Evolutionary conservation across 2,888 invertebrate species (phyloP).

Genomic region (Peribatodes rhomboidaria): DNA sequence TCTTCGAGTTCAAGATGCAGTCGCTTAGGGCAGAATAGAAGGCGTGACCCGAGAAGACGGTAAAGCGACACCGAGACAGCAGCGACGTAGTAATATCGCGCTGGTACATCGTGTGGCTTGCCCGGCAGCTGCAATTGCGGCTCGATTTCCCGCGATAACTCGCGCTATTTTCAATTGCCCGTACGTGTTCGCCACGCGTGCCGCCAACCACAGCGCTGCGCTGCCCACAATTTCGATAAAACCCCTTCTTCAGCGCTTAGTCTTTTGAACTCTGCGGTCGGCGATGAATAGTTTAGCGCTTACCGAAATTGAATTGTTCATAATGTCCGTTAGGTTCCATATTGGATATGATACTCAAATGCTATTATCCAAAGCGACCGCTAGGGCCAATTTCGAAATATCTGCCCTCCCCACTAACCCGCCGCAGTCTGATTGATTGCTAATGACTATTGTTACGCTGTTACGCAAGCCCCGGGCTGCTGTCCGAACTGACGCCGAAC

Average conservation of each 20-base stretch:
- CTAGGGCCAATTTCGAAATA: constrained; percentile 70
- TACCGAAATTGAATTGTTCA: constrained; percentile 61
- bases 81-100: constrained; percentile 60
- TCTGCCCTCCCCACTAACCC: constrained; percentile 66
- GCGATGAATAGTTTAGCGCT: constrained; percentile 54
- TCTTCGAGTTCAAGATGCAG: constrained; percentile 29
- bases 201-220: constrained; percentile 70
- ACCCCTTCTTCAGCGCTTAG: constrained; percentile 68
- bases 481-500: constrained; percentile 66
- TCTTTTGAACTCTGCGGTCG: constrained; percentile 56
- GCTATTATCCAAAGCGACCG: constrained; percentile 58
- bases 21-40: constrained; percentile 52
- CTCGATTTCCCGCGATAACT: constrained; percentile 78
- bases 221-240: constrained; percentile 74
- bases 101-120: constrained; percentile 68
- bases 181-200: constrained; percentile 78
- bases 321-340: constrained; percentile 26
- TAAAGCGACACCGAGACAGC: constrained; percentile 55
- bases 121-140: constrained; percentile 77
- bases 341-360: constrained; percentile 17
- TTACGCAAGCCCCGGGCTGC: constrained; percentile 70
- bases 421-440: constrained; percentile 79
- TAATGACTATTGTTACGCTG: constrained; percentile 80
- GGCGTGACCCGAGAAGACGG: constrained; percentile 63
- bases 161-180: constrained; percentile 79